Conservation (phyloP, 2,888 invertebrate species). For the Andrena fulva region DNA sequence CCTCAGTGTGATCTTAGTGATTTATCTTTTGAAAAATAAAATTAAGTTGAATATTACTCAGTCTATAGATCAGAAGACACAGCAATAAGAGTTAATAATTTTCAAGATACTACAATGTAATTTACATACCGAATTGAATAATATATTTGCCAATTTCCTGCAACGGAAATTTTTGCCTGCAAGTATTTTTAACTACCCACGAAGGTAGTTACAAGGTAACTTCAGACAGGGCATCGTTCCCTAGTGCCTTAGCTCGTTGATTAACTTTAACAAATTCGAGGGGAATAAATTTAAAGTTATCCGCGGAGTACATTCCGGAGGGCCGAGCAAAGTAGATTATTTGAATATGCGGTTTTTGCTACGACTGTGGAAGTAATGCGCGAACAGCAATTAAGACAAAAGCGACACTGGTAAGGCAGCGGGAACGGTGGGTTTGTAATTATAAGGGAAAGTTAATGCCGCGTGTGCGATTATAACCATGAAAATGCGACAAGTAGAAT, state of each 20-base stretch:
- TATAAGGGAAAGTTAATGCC: constrained; percentile 3
- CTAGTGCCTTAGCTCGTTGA: neutral
- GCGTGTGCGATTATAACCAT: constrained; percentile 15
- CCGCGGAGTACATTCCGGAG: neutral
- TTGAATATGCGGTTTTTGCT: constrained; percentile 14
- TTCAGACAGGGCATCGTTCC: constrained; percentile 4
- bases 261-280: constrained; percentile 21
- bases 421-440: constrained; percentile 5
- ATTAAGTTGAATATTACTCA: too few relatives aligned
- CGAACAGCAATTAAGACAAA: constrained; percentile 32
- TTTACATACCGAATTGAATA: neutral
- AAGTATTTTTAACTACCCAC: too few relatives aligned
- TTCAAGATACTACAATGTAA: too few relatives aligned
- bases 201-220: neutral
- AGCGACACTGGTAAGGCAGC: constrained; percentile 5
- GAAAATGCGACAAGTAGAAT: constrained; percentile 15
- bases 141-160: neutral
- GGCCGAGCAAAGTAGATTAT: constrained; percentile 7
- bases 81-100: too few relatives aligned
- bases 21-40: neutral
- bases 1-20: neutral
- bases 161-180: neutral
- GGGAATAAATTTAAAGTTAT: constrained; percentile 34
- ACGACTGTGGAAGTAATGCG: neutral
- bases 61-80: too few relatives aligned